phyloP scores from a whole-genome alignment of 2,888 invertebrate genomes.

The Trichogramma evanescens region DNA sequence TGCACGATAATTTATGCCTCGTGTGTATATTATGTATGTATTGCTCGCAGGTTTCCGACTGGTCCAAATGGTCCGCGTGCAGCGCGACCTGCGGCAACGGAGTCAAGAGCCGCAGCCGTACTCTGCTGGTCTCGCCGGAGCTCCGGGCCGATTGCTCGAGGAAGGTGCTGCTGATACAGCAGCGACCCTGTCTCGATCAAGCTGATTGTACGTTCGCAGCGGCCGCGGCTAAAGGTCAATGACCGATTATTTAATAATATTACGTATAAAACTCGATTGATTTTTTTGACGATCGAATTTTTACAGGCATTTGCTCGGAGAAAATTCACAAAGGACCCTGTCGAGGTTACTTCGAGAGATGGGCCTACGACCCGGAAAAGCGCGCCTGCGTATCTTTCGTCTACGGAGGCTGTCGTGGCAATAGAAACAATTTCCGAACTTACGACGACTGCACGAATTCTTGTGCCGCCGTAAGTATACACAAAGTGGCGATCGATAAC shows the following conservation, averaged over 20 bases:
- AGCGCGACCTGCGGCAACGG: constrained; percentile 83
- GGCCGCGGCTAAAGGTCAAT: constrained; percentile 67
- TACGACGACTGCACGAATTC: constrained; percentile 68
- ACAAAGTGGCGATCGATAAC: background rate
- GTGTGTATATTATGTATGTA: background rate
- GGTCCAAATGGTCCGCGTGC: constrained; percentile 91
- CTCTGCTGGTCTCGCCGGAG: constrained; percentile 60
- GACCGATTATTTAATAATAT: background rate
- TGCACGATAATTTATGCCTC: background rate
- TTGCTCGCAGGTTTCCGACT: constrained; percentile 61
- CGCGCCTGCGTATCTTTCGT: constrained; percentile 78
- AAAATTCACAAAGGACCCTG: constrained; percentile 77
- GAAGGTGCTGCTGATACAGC: constrained; percentile 68
- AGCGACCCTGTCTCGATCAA: constrained; percentile 61
- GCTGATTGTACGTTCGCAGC: constrained; percentile 66
- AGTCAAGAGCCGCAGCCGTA: constrained; percentile 63
- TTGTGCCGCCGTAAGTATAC: constrained; percentile 55
- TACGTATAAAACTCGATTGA: background rate
- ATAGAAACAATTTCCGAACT: constrained; percentile 83
- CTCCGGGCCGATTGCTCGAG: constrained; percentile 55
- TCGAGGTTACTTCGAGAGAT: constrained; percentile 77
- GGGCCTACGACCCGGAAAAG: constrained; percentile 71
- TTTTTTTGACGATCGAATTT: background rate
- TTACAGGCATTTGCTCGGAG: constrained; percentile 74
- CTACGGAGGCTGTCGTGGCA: constrained; percentile 86